Percentiles rank a stretch among this genome's conserved stretches.
Evolutionary conservation across 1,140 invertebrate genomes (phyloP).

Genomic region (Bombus picipes): DNA sequence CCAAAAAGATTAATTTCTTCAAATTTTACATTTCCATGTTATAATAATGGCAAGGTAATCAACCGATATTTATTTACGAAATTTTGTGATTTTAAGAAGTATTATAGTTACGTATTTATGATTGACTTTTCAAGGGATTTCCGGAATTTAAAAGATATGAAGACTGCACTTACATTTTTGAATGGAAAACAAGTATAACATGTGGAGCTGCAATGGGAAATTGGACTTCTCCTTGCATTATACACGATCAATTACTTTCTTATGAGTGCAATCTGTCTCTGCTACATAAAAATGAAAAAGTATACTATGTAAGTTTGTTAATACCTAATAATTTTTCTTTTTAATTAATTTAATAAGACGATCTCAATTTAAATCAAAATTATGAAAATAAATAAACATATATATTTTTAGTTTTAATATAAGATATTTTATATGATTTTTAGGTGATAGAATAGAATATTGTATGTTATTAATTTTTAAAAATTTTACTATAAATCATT

Average conservation of each 20-base stretch:
- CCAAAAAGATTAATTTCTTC: constrained; percentile 75
- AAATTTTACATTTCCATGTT: constrained; percentile 80
- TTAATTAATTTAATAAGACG: neutral
- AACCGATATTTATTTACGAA: neutral
- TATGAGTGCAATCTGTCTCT: constrained; percentile 68
- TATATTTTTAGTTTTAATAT: neutral
- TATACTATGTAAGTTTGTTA: constrained; percentile 65
- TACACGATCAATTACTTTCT: constrained; percentile 63
- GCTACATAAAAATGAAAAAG: constrained; percentile 47
- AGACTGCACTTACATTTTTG: constrained; percentile 81
- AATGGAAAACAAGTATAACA: constrained; percentile 82
- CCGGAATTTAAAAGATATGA: constrained; percentile 78
- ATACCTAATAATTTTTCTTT: neutral
- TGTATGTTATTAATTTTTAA: neutral
- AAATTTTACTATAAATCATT: constrained; percentile 1
- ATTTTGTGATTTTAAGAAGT: constrained; percentile 23
- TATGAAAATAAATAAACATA: neutral
- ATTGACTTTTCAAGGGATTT: constrained; percentile 72
- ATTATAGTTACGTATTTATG: constrained; percentile 33
- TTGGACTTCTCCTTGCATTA: constrained; percentile 66
- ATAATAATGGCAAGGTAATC: constrained; percentile 78
- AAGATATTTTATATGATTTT: neutral
- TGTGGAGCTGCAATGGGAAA: constrained; percentile 71
- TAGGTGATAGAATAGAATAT: neutral
- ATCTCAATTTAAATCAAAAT: neutral